phyloP scores from a whole-genome alignment of 2,113 vertebrate species.

The Leptosomus discolor region DNA sequence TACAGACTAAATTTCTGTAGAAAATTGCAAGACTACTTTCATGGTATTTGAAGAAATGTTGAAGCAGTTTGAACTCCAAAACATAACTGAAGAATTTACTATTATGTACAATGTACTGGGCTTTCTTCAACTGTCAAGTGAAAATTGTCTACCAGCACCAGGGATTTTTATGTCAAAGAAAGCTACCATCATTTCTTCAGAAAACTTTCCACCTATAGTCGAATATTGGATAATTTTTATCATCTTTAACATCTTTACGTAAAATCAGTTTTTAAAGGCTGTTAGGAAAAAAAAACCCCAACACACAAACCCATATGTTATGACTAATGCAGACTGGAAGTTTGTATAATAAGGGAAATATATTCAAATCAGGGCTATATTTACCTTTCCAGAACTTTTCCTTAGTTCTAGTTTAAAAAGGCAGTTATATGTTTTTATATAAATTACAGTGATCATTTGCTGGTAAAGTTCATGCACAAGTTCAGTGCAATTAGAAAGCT shows the following conservation, averaged over 20 bases:
- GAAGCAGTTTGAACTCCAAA: not conserved
- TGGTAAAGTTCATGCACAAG: not conserved
- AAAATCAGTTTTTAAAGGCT: not conserved
- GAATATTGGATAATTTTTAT: not conserved
- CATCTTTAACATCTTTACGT: too few species aligned
- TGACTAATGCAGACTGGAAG: not conserved
- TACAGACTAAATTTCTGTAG: not conserved
- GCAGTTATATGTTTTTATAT: not conserved
- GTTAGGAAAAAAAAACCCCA: accelerated
- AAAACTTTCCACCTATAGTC: not conserved
- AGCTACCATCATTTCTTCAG: not conserved
- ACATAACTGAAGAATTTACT: not conserved
- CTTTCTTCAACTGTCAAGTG: not conserved
- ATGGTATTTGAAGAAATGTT: not conserved
- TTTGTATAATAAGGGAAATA: not conserved
- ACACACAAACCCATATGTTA: not conserved
- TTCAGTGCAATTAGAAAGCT: not conserved
- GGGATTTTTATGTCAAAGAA: not conserved
- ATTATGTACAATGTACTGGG: not conserved
- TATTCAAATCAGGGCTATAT: not conserved
- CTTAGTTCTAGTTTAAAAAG: not conserved
- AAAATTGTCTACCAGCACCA: not conserved
- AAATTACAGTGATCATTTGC: not conserved
- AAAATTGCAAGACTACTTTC: not conserved
- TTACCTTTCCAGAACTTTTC: not conserved